Base-by-base conservation (phyloP, 2,113 vertebrate species). In the Alligator mississippiensis region DNA sequence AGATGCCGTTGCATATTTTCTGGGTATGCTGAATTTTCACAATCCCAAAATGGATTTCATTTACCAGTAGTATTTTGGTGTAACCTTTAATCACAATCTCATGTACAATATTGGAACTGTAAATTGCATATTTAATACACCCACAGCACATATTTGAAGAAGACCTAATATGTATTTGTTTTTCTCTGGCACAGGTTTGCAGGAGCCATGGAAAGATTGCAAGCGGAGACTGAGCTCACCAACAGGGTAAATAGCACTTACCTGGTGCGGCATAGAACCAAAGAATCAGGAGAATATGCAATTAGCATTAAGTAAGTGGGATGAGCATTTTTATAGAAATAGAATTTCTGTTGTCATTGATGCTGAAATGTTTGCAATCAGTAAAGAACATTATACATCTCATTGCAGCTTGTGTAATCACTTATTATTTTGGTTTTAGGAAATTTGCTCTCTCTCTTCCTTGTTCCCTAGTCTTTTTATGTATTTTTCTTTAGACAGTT, bases 281-380 rank as follows among this genome's bases (percentile, higher is more conserved):
- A 98, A 96, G 99, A 99, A 96, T 98, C 97, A 77, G 98, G 98
- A 58, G 99, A 99, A 97, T 99, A 99, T 79, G 99, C 99, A 85
- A 98, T 99, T 97, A 99, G 99, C 96, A 99, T 99, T 96, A 99
- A 99, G 99, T 99, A 98, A 98, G 99, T 98, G 72, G 77, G 89
- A 90, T 88, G 92, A 95, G 30, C 64, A 82, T 54, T 88, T 88
- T 82, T 93, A 90, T 63, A 85, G 63, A 95, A 93, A 96, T 93
- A 89, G 22, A 90, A 92, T 88, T 89, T 24, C 19, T 92, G 22
- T 95, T 96, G 80, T 86, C 66, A 63, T 94, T 95, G 92, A 47
- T 84, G 21, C 70, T 83, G 89, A 86, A 82, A 25, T 84, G 30
- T 47, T 22, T 90, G 86, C 93, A 86, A 83, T 61, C 85, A 72